Conservation (phyloP, 1,140 invertebrate species). For the Neotoxoptera formosana region DNA sequence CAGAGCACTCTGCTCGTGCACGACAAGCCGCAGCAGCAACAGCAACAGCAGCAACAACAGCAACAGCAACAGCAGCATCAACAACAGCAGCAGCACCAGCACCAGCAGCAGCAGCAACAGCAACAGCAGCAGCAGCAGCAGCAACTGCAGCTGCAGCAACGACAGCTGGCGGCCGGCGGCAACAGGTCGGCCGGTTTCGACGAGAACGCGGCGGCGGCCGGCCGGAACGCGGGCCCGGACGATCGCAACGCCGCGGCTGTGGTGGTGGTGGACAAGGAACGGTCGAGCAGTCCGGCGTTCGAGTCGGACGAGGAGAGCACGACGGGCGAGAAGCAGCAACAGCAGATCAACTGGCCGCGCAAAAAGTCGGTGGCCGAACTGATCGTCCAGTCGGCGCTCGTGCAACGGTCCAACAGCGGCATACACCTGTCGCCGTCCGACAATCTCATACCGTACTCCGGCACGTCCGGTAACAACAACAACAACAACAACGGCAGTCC, state of each 20-base stretch:
- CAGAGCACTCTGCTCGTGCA: slow-evolving; percentile 50
- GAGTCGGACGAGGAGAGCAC: slow-evolving; percentile 92
- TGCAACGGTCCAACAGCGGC: slow-evolving; percentile 61
- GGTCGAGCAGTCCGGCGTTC: slow-evolving; percentile 93
- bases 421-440: slow-evolving; percentile 53
- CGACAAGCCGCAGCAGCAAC: slow-evolving; percentile 6
- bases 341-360: slow-evolving; percentile 55
- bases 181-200: neutral
- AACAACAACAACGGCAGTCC: neutral
- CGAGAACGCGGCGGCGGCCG: neutral
- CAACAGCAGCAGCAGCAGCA: neutral
- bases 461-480: neutral
- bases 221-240: neutral
- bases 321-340: slow-evolving; percentile 54
- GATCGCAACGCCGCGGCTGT: neutral
- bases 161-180: neutral
- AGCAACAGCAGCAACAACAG: neutral
- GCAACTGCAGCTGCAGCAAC: neutral
- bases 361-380: slow-evolving; percentile 56
- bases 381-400: slow-evolving; percentile 54
- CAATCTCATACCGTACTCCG: slow-evolving; percentile 37
- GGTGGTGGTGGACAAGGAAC: slow-evolving; percentile 77
- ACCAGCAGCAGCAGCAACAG: neutral
- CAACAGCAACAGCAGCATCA: neutral
- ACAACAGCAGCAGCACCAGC: neutral